These are phyloP conservation scores for Calliphora vicina DNA, from an alignment of 1,140 invertebrate genomes.

Conservation along the genomic window DNA sequence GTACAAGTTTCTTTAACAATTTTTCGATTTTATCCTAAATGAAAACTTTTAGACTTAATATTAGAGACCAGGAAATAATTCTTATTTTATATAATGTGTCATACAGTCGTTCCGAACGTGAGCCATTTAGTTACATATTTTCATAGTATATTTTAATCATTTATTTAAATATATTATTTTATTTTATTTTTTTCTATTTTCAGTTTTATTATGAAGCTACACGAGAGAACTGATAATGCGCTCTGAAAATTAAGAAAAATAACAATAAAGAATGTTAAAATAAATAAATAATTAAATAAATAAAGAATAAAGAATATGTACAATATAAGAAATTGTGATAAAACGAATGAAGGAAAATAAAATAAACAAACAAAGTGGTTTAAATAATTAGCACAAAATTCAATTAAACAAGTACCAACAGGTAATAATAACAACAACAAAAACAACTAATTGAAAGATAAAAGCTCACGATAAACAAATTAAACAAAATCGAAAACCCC, in stretches of 20 bases:
- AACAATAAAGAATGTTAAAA: not conserved
- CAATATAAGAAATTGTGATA: not conserved
- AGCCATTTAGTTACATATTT: not conserved
- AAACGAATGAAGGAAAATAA: not conserved
- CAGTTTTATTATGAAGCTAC: constrained; percentile 1
- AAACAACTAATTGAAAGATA: not conserved
- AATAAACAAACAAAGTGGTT: not conserved
- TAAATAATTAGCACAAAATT: not conserved
- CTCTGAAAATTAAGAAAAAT: not conserved
- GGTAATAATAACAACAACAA: not conserved
- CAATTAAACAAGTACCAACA: not conserved
- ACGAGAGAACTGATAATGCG: not conserved
- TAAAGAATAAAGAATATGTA: too few relatives aligned
- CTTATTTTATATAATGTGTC: too few relatives aligned
- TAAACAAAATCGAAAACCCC: too few relatives aligned
- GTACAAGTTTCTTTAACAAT: too few relatives aligned
- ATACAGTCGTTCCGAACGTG: too few relatives aligned
- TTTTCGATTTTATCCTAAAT: too few relatives aligned
- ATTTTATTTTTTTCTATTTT: not conserved
- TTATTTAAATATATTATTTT: not conserved
- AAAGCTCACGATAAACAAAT: not conserved
- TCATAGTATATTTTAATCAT: not conserved
- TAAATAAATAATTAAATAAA: too few relatives aligned
- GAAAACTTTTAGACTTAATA: too few relatives aligned
- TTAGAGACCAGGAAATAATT: too few relatives aligned